Evolutionary conservation across 53 echinoderm and acorn worm genomes (phyloP).

Genomic region (Mesocentrotus franciscanus): DNA sequence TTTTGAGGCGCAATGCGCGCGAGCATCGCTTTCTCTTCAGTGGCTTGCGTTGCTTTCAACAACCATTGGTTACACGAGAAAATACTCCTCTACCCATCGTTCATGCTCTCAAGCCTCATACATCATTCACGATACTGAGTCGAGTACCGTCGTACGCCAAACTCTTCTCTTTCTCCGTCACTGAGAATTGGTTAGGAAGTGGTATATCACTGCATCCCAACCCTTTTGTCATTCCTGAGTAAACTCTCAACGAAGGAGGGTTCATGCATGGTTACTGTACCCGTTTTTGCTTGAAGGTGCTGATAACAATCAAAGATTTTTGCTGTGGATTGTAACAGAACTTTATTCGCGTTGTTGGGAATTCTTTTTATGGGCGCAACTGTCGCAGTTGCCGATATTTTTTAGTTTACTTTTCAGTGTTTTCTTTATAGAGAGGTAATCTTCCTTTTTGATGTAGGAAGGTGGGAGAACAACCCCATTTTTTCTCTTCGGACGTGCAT

Average conservation of each 20-base stretch:
- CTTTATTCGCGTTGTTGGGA: neutral
- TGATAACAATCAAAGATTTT: neutral
- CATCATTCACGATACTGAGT: conserved; percentile 15
- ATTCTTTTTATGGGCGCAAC: neutral
- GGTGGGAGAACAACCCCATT: neutral
- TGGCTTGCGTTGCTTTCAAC: neutral
- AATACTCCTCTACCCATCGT: neutral
- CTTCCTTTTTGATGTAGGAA: conserved; percentile 14
- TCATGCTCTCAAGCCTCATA: neutral
- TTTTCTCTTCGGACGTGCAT: neutral
- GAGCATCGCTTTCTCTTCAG: neutral
- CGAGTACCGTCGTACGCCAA: neutral
- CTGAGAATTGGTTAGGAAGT: conserved; percentile 7
- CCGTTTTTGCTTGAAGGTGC: neutral
- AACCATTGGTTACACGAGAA: neutral
- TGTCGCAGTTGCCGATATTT: neutral
- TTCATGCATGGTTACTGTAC: neutral
- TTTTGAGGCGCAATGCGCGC: conserved; percentile 18
- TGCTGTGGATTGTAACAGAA: neutral
- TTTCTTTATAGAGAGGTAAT: neutral
- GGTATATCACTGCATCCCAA: neutral
- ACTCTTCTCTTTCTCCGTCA: neutral
- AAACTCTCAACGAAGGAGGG: neutral
- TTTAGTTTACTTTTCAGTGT: neutral
- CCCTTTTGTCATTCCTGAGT: conserved; percentile 2